These are phyloP conservation scores for Brienomyrus longianalis DNA, from an alignment of 2,113 vertebrate genomes.

Conservation along the genomic window DNA sequence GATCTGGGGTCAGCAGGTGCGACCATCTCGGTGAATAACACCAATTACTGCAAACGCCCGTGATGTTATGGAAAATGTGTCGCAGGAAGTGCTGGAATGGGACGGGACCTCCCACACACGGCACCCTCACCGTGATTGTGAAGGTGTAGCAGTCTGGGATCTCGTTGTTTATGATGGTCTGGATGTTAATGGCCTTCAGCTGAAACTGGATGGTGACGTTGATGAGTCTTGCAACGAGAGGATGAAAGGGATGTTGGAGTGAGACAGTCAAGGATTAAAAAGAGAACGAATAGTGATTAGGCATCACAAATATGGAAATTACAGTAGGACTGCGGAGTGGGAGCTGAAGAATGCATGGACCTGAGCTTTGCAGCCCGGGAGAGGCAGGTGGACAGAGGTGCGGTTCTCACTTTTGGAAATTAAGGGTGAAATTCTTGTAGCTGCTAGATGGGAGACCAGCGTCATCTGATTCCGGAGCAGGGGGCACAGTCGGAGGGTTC, in stretches of 20 bases:
- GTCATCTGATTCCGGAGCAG: conserved; percentile 29
- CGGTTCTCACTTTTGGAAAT: conserved; percentile 83
- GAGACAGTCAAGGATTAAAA: not conserved
- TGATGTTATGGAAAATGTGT: not conserved
- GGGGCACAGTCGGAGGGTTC: conserved; percentile 50
- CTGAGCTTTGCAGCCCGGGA: not conserved
- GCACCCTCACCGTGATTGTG: conserved; percentile 67
- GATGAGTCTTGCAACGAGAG: conserved; percentile 62
- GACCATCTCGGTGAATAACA: not conserved
- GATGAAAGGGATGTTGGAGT: not conserved
- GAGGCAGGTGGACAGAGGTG: not conserved
- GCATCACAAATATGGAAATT: not conserved
- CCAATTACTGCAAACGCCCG: not conserved
- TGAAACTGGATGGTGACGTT: conserved; percentile 87
- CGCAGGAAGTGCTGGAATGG: not conserved
- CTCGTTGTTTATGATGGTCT: conserved; percentile 90
- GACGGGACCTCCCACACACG: not conserved
- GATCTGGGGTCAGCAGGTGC: not conserved
- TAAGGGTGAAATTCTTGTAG: conserved; percentile 85
- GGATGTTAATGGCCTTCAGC: conserved; percentile 89
- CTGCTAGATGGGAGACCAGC: conserved; percentile 16
- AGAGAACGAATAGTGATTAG: not conserved
- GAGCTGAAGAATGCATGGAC: not conserved
- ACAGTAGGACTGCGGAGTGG: not conserved
- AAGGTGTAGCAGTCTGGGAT: conserved; percentile 95